Evolutionary conservation across 2,888 invertebrate genomes (phyloP).

Genomic region (Clostera curtula): DNA sequence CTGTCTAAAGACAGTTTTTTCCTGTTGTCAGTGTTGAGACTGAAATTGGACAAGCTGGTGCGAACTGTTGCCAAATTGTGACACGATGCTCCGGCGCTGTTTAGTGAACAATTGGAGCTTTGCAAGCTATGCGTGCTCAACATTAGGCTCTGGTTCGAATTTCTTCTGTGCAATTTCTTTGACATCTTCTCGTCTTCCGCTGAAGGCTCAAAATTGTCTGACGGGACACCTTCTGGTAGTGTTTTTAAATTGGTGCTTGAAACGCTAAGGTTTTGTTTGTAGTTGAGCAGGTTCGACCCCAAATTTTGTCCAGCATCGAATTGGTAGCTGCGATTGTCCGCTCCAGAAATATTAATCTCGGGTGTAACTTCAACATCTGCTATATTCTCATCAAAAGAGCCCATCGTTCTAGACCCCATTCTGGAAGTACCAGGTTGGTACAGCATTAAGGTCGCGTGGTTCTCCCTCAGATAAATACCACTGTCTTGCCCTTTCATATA

Average conservation of each 20-base stretch:
- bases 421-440: conserved; percentile 63
- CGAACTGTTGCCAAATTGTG: conserved; percentile 60
- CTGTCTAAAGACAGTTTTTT: conserved; percentile 84
- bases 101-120: conserved; percentile 70
- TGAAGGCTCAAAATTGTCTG: conserved; percentile 76
- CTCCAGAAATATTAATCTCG: conserved; percentile 50
- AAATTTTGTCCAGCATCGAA: conserved; percentile 45
- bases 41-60: conserved; percentile 64
- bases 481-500: conserved; percentile 68
- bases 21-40: conserved; percentile 54
- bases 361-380: conserved; percentile 52
- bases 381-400: conserved; percentile 67
- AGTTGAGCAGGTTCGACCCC: conserved; percentile 75
- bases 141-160: conserved; percentile 77
- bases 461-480: conserved; percentile 64
- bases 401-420: conserved; percentile 58
- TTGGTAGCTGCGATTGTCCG: conserved; percentile 36
- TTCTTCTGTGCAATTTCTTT: conserved; percentile 72
- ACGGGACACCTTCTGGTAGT: conserved; percentile 80
- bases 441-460: conserved; percentile 66
- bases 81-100: conserved; percentile 57
- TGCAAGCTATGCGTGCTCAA: conserved; percentile 71
- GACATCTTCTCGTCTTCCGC: conserved; percentile 58
- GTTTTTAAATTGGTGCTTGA: conserved; percentile 83
- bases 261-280: conserved; percentile 77